phyloP scores from a whole-genome alignment of 2,797 vertebrate genomes.

The Limnodromus scolopaceus region DNA sequence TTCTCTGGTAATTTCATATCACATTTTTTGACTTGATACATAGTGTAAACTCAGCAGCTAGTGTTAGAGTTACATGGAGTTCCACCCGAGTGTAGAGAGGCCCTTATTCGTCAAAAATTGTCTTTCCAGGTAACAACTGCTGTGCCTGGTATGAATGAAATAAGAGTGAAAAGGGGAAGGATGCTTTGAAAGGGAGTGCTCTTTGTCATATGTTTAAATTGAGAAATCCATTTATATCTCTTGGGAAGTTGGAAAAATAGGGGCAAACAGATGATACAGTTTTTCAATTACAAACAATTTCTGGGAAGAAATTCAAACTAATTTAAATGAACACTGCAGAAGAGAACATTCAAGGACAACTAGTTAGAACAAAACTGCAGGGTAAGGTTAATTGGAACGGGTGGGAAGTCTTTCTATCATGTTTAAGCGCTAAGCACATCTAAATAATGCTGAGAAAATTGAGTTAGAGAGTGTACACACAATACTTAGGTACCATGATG shows the following conservation, averaged over 20 bases:
- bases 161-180: neutral
- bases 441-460: slow-evolving; percentile 77
- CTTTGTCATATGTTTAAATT: neutral
- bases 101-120: neutral
- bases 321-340: slow-evolving; percentile 44
- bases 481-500: slow-evolving; percentile 60
- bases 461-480: slow-evolving; percentile 65
- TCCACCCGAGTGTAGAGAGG: neutral
- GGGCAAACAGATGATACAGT: slow-evolving; percentile 11
- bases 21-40: neutral
- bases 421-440: slow-evolving; percentile 50
- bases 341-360: slow-evolving; percentile 66
- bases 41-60: neutral
- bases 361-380: slow-evolving; percentile 56
- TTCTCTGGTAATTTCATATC: neutral
- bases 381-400: slow-evolving; percentile 73
- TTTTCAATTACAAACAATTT: slow-evolving; percentile 60
- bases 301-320: slow-evolving; percentile 56
- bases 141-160: neutral
- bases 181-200: neutral
- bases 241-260: slow-evolving; percentile 47
- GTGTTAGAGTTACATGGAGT: neutral
- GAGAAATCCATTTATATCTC: neutral
- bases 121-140: neutral
- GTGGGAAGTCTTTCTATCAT: slow-evolving; percentile 62